These are phyloP conservation scores for Pterophyllum scalare DNA, from an alignment of 2,113 vertebrate species.

Conservation along the genomic window DNA sequence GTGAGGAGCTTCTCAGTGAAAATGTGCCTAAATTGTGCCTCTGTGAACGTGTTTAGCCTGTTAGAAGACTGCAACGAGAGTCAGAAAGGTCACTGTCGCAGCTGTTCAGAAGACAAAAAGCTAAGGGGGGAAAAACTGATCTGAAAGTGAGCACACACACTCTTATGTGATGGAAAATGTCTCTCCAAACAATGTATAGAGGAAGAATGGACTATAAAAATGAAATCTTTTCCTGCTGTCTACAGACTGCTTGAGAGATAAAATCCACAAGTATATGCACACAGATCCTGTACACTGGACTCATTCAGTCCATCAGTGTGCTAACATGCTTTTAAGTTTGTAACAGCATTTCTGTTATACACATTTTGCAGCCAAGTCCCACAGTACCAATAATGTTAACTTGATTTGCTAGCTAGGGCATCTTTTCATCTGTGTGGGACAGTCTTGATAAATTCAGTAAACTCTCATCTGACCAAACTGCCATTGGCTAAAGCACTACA, in stretches of 20 bases:
- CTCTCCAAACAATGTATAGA: background rate
- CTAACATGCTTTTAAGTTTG: background rate
- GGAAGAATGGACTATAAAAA: background rate
- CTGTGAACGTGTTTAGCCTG: slow-evolving; percentile 14
- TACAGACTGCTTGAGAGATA: background rate
- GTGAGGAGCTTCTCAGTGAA: slow-evolving; percentile 21
- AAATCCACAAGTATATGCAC: background rate
- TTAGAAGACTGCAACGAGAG: slow-evolving; percentile 27
- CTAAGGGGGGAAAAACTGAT: background rate
- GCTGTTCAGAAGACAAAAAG: slow-evolving; percentile 37
- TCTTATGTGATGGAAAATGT: background rate
- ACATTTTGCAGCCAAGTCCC: background rate
- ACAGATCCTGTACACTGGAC: background rate
- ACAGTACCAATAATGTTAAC: slow-evolving; percentile 1
- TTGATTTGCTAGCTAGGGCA: background rate
- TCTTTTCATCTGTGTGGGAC: background rate
- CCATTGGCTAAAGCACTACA: background rate
- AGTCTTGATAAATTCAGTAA: slow-evolving; percentile 1
- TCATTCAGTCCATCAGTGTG: background rate
- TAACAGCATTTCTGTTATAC: background rate
- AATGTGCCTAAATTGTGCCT: slow-evolving; percentile 7
- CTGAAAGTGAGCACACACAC: background rate
- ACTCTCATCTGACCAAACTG: background rate
- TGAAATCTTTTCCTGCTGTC: background rate
- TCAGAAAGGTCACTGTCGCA: slow-evolving; percentile 39